A percentile compares a stretch with the other conserved stretches of the same genome.
phyloP scores from a whole-genome alignment of 2,797 vertebrate genomes.

The Microctenopoma stevenorrisi region DNA sequence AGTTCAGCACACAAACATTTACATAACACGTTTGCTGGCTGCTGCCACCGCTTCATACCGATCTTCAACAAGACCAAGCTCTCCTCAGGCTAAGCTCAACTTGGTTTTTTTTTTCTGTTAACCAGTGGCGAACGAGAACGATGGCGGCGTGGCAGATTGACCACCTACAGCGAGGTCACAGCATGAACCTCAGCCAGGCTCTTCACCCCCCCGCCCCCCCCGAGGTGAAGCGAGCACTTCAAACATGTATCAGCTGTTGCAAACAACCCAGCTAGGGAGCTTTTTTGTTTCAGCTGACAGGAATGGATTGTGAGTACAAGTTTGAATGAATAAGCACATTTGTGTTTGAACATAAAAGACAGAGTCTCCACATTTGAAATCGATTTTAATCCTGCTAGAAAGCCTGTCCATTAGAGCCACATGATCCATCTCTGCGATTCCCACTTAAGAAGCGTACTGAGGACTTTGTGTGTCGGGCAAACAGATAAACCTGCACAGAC shows the following conservation, averaged over 20 bases:
- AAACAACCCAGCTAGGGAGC: slow-evolving; percentile 36
- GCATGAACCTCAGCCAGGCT: slow-evolving; percentile 37
- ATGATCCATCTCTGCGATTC: slow-evolving; percentile 55
- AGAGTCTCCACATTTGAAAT: slow-evolving; percentile 37
- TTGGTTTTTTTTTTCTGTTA: slow-evolving; percentile 31
- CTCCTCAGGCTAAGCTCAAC: slow-evolving; percentile 23
- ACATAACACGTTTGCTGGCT: slow-evolving; percentile 40
- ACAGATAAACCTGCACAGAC: slow-evolving; percentile 58
- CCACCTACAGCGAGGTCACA: slow-evolving; percentile 61
- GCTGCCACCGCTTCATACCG: slow-evolving; percentile 12
- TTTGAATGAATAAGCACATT: slow-evolving; percentile 49
- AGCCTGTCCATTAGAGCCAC: slow-evolving; percentile 39
- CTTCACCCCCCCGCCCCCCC: slow-evolving; percentile 42
- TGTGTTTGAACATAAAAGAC: slow-evolving; percentile 46
- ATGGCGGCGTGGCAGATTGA: slow-evolving; percentile 38
- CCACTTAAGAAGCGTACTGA: slow-evolving; percentile 46
- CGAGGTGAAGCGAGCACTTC: slow-evolving; percentile 18
- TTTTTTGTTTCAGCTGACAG: slow-evolving; percentile 42
- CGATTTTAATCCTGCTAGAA: slow-evolving; percentile 49
- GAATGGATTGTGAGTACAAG: slow-evolving; percentile 42
- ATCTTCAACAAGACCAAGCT: slow-evolving; percentile 36
- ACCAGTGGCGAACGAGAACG: slow-evolving; percentile 34
- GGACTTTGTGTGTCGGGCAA: slow-evolving; percentile 62
- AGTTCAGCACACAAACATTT: slow-evolving; percentile 57
- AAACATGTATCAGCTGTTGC: slow-evolving; percentile 55